phyloP scores from a whole-genome alignment of 2,888 invertebrate species.

The Torymus aiolomorphi region DNA sequence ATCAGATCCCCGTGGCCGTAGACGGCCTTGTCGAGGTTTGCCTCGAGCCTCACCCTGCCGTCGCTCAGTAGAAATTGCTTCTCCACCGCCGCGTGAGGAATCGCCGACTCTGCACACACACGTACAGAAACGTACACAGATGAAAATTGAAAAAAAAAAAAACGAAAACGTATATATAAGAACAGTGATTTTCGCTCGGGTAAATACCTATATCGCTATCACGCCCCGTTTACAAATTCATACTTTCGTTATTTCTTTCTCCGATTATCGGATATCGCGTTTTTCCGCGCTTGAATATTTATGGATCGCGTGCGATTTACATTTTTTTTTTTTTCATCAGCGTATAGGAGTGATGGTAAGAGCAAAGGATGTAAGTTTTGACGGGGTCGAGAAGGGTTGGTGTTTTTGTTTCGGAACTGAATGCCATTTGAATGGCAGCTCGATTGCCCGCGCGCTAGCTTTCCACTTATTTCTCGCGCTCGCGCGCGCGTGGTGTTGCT shows the following conservation, averaged over 20 bases:
- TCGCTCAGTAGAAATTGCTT: constrained; percentile 92
- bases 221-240: not conserved
- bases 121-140: not conserved
- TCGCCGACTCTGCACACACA: constrained; percentile 75
- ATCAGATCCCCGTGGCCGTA: constrained; percentile 91
- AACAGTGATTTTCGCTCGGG: constrained; percentile 20
- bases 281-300: constrained; percentile 13
- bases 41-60: constrained; percentile 87
- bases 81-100: constrained; percentile 84
- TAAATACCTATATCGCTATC: constrained; percentile 29
- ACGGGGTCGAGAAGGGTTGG: not conserved
- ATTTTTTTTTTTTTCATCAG: constrained; percentile 2
- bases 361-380: not conserved
- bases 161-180: not conserved
- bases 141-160: not conserved
- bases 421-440: constrained; percentile 4
- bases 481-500: not conserved
- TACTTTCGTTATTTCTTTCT: not conserved
- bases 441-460: not conserved
- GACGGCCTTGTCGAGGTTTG: constrained; percentile 87
- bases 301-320: not conserved
- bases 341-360: not conserved
- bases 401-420: not conserved
- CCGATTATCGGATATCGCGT: not conserved
- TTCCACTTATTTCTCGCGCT: not conserved